phyloP scores from a whole-genome alignment of 2,113 vertebrate genomes.

The Suricata suricatta region DNA sequence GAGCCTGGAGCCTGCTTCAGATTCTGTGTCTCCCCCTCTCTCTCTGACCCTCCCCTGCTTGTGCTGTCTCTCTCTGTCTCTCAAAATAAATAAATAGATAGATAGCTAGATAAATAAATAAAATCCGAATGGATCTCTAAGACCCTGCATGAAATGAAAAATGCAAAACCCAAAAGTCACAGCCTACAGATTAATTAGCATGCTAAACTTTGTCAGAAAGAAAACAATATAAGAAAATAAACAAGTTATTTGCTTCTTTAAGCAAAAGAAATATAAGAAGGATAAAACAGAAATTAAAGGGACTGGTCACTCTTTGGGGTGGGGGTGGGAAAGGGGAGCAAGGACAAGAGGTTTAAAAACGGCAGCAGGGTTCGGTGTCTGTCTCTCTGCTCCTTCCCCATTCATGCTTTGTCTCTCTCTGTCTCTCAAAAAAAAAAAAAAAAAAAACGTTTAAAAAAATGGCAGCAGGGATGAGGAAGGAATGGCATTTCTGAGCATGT shows the following conservation, averaged over 20 bases:
- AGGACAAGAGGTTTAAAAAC: too few species aligned
- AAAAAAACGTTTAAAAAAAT: too few species aligned
- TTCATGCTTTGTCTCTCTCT: too few species aligned
- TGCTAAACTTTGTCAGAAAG: background rate
- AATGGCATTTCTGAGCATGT: background rate
- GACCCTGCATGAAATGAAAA: conserved; percentile 22
- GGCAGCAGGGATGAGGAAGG: background rate
- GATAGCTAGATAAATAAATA: background rate
- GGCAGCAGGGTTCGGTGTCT: too few species aligned
- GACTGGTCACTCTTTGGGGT: background rate
- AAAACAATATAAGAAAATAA: background rate
- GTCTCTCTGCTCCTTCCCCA: too few species aligned
- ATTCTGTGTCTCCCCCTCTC: too few species aligned
- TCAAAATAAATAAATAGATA: too few species aligned
- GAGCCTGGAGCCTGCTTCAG: too few species aligned
- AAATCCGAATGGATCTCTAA: background rate
- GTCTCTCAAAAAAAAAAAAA: too few species aligned
- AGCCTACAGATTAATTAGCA: background rate
- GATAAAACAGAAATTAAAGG: background rate
- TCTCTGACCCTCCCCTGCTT: too few species aligned
- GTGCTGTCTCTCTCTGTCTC: too few species aligned
- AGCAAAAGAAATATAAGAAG: background rate
- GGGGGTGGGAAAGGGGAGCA: too few species aligned
- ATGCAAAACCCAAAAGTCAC: background rate
- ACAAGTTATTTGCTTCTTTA: background rate